phyloP scores from a whole-genome alignment of 2,797 vertebrate species.

The Pterois miles region DNA sequence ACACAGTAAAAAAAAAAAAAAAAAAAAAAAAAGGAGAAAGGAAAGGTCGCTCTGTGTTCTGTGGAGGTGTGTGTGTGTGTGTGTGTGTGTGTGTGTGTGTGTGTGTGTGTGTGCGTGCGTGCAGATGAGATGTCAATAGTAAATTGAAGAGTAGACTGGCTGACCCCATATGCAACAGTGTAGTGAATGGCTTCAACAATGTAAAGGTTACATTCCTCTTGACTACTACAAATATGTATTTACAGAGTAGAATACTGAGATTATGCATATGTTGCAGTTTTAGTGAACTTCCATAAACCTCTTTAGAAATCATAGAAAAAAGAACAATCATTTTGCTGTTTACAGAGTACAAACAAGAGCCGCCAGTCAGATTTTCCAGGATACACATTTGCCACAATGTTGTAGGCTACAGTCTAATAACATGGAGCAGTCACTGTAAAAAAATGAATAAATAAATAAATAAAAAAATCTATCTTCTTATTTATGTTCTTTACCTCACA shows the following conservation, averaged over 20 bases:
- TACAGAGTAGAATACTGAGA: not conserved
- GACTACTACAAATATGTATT: not conserved
- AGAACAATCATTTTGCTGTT: not conserved
- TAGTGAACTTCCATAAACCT: not conserved
- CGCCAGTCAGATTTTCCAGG: not conserved
- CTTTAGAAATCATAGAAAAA: not conserved
- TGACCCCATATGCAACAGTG: not conserved
- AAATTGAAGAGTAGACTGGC: conserved; percentile 9
- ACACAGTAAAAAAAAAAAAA: conserved; percentile 19
- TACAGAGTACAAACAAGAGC: not conserved
- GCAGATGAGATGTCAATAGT: conserved; percentile 27
- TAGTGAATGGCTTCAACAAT: not conserved
- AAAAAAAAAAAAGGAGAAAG: conserved; percentile 24
- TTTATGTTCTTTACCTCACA: no score
- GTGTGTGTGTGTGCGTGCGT: not conserved
- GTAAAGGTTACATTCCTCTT: not conserved
- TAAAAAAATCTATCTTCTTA: no score
- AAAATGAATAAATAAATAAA: no score
- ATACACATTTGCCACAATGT: not conserved
- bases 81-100: not conserved
- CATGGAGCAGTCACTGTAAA: not conserved
- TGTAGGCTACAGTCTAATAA: not conserved
- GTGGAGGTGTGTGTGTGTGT: not conserved
- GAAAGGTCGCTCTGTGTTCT: conserved; percentile 17
- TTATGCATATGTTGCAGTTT: not conserved